phyloP scores from a whole-genome alignment of 2,888 invertebrate genomes.

The Idaea aversata region DNA sequence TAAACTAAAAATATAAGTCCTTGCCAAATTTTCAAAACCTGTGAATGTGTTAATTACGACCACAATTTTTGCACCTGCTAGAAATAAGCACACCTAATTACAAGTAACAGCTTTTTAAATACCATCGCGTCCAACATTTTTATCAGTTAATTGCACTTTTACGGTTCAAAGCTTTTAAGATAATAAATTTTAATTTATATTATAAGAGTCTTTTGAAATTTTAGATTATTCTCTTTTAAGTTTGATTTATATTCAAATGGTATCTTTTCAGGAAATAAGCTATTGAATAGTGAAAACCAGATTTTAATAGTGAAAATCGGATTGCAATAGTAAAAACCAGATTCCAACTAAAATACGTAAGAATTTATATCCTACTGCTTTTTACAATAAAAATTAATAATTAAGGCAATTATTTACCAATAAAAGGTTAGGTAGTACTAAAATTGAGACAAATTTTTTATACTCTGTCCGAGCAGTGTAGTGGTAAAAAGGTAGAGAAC shows the following conservation, averaged over 20 bases:
- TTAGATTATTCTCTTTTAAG: background rate
- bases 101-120: slow-evolving; percentile 17
- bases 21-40: too few relatives aligned
- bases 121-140: slow-evolving; percentile 11
- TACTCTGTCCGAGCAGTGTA: too few relatives aligned
- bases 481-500: too few relatives aligned
- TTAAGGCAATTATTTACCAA: too few relatives aligned
- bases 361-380: too few relatives aligned
- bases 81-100: slow-evolving; percentile 15
- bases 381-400: too few relatives aligned
- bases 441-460: too few relatives aligned
- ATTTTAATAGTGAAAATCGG: too few relatives aligned
- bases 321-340: too few relatives aligned
- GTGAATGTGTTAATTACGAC: background rate
- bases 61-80: slow-evolving; percentile 3
- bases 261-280: background rate
- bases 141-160: slow-evolving; percentile 14
- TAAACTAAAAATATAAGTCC: background rate
- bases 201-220: background rate
- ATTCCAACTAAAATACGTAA: too few relatives aligned
- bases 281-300: too few relatives aligned
- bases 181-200: slow-evolving; percentile 6
- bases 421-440: too few relatives aligned
- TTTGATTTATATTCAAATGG: background rate
- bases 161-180: slow-evolving; percentile 3